Base-by-base conservation (phyloP, 2,888 invertebrate species). In the Marasmarcha lunaedactyla region DNA sequence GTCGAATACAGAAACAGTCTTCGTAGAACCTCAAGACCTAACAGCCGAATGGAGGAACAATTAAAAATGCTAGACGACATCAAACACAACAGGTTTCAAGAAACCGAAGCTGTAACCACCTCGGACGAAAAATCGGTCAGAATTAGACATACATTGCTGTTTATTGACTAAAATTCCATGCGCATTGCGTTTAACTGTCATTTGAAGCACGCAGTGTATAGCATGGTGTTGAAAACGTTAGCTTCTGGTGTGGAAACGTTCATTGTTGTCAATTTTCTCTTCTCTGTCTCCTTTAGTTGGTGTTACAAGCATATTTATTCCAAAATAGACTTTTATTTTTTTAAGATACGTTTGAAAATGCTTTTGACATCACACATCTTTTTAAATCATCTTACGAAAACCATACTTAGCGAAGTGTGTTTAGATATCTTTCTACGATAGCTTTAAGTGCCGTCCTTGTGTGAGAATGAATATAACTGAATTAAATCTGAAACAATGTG, bases 41-140 rank as follows among this genome's bases (percentile, higher is more conserved):
- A 57, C 36, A 74, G 76, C 44, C 56, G 83, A 0, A 57, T 78
- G 69, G 77, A 74, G 44, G 77, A 83, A 40, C 77, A 78, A 27
- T 26, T 83, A 2, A 63, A 49, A 45, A 72, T 76, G 67, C 46
- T 83, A 36, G 71, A 81, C 27, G 76, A 66, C 1, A 63, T 83
- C n/a, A 57, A 60, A 27, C 73, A 71, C 41, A 60, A 69, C 43
- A 57, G 56, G 33, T 83, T 83, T 50, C 58, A 52, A 13, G 81
- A 83, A 49, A 61, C 55, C 1, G 76, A 79, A 38, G 72, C 62
- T 1, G 71, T 73, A 45, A 49, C 54, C 20, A 63, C 49, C 44
- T 59, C 62, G 51, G 63, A 65, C 41, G 60, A 64, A 39, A 63
- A 79, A 56, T 79, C 81, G 83, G 81, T 81, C 72, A 76, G 79